Evolutionary conservation across 2,113 vertebrate species (phyloP).

Genomic region (Corvus cornix): DNA sequence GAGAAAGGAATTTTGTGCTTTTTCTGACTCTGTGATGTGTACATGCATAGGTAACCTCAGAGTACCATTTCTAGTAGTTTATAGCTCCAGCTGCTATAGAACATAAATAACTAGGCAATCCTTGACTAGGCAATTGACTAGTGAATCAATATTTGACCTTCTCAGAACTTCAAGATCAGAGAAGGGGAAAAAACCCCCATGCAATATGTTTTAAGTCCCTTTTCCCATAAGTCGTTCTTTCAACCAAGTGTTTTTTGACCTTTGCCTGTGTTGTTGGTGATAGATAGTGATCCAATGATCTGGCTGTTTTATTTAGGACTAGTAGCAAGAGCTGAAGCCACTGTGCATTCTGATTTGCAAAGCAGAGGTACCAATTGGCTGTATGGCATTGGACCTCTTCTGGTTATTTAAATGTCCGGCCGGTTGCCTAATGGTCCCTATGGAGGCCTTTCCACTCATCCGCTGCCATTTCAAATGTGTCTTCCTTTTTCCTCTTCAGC

Average conservation of each 20-base stretch:
- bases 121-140: background rate
- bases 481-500: background rate
- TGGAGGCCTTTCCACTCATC: background rate
- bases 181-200: fast-evolving
- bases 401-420: background rate
- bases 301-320: background rate
- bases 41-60: background rate
- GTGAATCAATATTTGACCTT: background rate
- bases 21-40: background rate
- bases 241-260: background rate
- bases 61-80: background rate
- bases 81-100: background rate
- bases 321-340: background rate
- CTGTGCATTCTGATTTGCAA: background rate
- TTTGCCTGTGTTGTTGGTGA: background rate
- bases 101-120: background rate
- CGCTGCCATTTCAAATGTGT: background rate
- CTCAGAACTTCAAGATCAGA: background rate
- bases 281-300: background rate
- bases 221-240: background rate
- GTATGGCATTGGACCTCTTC: background rate
- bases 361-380: background rate
- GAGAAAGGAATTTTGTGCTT: background rate
- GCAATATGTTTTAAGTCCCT: background rate
- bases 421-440: background rate